Evolutionary conservation across 2,797 vertebrate species (phyloP), one percentile per base, ranked within the genome.

Genomic region (Pteronotus mesoamericanus): DNA sequence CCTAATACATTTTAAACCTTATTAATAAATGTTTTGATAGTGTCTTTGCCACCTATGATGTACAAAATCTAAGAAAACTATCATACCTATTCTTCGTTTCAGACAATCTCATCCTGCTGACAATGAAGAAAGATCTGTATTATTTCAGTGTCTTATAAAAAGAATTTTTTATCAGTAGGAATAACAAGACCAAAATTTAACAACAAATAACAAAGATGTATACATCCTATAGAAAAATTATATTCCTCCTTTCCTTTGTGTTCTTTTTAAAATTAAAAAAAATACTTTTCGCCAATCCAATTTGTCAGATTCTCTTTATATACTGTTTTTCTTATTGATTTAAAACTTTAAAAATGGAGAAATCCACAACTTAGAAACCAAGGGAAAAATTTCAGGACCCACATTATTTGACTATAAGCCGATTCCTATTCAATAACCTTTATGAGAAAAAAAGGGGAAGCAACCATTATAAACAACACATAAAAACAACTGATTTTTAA

Each of bases 101-200:
- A 97, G 53, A 92, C 71, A 96, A 79, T 96, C 86, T 97, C 95
- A 93, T 96, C 55, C 77, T 88, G 94, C 87, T 96, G 96, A 97
- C 90, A 97, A 94, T 96, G 95, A 97, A 97, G 95, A 97, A 94
- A 97, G 37, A 98, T 0, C 86, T 97, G 85, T 94, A 96, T 98
- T 77, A 94, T 78, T 97, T 96, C 86, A 84, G 21, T 95, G 46
- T 80, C 97, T 97, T 79, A 74, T 22, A 46, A 94, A 97, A 96
- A 42, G 18, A 86, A 87, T 95, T 97, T 96, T 96, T 85, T 94
- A 97, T 95, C 66, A 96, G 51, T 91, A 86, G 96, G 72, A 96
- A 95, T 16, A 94, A 90, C 37, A 97, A 80, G 90, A 97, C 87
- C 51, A 91, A 16, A 91, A 91, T 96, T 96, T 96, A 44, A 93